Conservation (phyloP, 2,888 invertebrate genomes). For the Pardosa pseudoannulata region DNA sequence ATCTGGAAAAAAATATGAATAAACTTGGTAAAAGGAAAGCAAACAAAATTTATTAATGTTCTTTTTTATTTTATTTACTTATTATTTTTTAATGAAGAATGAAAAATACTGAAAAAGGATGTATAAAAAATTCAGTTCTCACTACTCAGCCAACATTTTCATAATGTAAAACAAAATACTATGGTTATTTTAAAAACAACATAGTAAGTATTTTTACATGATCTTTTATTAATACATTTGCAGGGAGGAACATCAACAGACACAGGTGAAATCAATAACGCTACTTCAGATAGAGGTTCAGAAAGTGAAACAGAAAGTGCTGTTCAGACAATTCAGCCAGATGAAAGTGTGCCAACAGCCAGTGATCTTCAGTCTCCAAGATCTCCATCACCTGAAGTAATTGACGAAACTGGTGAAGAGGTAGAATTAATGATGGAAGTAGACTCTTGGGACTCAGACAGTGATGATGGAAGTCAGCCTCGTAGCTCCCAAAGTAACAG, state of each 20-base stretch:
- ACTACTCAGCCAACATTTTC: no score
- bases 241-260: background rate
- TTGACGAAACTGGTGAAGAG: conserved; percentile 21
- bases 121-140: no score
- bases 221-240: no score
- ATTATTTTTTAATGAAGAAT: no score
- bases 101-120: no score
- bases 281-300: conserved; percentile 14
- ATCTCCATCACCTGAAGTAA: background rate
- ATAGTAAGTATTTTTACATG: no score
- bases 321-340: conserved; percentile 32
- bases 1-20: no score
- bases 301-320: conserved; percentile 56
- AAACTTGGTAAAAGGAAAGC: no score
- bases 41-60: no score
- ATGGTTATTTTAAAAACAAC: no score
- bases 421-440: conserved; percentile 64
- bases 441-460: conserved; percentile 60
- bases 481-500: background rate
- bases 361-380: conserved; percentile 8
- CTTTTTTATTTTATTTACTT: no score
- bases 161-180: no score
- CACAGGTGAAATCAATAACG: background rate
- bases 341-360: background rate
- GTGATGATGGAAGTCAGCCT: conserved; percentile 36